A percentile compares a stretch with the other conserved stretches of the same genome.
These are phyloP conservation scores for Phortica okadai DNA, from an alignment of 2,888 invertebrate species.

Conservation along the genomic window DNA sequence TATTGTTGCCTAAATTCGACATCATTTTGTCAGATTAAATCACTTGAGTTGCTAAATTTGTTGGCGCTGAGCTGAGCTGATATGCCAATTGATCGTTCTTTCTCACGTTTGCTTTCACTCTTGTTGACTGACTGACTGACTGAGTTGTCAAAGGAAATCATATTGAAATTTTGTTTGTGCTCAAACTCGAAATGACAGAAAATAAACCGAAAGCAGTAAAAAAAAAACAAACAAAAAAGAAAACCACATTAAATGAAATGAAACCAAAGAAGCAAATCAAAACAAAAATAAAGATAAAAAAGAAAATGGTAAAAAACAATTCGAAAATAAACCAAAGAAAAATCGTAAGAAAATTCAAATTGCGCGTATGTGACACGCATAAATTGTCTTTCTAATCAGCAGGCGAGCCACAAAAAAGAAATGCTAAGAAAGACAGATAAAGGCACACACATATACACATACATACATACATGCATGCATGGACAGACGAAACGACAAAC, in stretches of 20 bases:
- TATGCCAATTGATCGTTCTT: conserved; percentile 1
- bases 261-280: background rate
- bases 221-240: background rate
- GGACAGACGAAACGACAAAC: background rate
- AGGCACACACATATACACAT: background rate
- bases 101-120: background rate
- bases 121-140: background rate
- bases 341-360: conserved; percentile 17
- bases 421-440: background rate
- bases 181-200: background rate
- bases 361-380: conserved; percentile 27
- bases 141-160: conserved; percentile 8
- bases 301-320: background rate
- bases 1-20: conserved; percentile 17
- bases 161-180: conserved; percentile 17
- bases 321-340: background rate
- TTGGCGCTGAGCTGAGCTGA: background rate
- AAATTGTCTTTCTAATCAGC: conserved; percentile 18
- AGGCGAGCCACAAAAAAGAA: background rate
- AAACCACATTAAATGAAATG: background rate
- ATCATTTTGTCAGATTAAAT: conserved; percentile 28
- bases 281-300: background rate
- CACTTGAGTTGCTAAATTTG: conserved; percentile 10
- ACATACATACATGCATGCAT: background rate
- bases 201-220: background rate